phyloP scores from a whole-genome alignment of 2,888 invertebrate species.

The Himalopsyche kuldschensis region DNA sequence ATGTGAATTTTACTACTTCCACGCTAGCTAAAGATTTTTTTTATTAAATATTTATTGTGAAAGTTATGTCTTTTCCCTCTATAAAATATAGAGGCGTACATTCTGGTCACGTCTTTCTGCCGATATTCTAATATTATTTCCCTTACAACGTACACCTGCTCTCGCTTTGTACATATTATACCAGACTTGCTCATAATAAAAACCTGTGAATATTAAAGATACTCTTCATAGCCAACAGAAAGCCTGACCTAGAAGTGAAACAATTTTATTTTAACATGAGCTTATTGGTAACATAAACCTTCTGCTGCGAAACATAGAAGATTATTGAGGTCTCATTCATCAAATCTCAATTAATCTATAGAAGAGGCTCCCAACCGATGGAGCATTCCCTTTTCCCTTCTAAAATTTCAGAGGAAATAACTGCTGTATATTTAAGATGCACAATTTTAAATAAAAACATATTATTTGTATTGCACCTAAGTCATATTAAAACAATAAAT shows the following conservation, averaged over 20 bases:
- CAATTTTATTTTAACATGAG: background rate
- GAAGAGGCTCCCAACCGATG: no score
- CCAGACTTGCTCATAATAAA: background rate
- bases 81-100: background rate
- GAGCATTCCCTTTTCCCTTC: no score
- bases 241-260: background rate
- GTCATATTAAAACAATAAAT: no score
- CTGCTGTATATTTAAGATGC: no score
- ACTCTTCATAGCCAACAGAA: background rate
- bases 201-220: background rate
- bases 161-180: conserved; percentile 2
- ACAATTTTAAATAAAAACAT: no score
- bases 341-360: no score
- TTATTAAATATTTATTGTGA: conserved; percentile 6
- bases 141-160: conserved; percentile 5
- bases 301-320: no score
- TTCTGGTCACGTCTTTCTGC: background rate
- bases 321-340: no score
- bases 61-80: background rate
- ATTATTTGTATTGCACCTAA: no score
- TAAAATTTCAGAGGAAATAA: no score
- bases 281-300: no score
- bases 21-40: background rate
- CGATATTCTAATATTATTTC: conserved; percentile 19
- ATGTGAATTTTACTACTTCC: background rate